Evolutionary conservation across 2,113 vertebrate genomes (phyloP).

Genomic region (Engraulis encrasicolus): DNA sequence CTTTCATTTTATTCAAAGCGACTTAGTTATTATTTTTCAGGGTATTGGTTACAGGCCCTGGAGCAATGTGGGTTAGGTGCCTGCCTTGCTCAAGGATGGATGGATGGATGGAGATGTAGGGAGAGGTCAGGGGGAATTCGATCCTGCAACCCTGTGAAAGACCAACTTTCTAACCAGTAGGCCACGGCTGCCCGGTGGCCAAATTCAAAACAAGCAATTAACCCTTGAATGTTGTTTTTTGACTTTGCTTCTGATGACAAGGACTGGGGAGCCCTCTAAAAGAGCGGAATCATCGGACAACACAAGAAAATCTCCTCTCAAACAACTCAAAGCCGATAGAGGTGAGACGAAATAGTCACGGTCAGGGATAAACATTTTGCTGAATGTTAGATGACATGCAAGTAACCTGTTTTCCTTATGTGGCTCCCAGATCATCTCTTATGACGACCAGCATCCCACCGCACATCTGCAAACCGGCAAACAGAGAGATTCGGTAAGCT

Average conservation of each 20-base stretch:
- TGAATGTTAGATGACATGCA: not conserved
- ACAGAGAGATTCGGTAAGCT: conserved; percentile 38
- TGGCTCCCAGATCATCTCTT: conserved; percentile 35
- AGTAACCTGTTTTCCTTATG: not conserved
- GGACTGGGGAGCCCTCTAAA: not conserved
- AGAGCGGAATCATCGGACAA: not conserved
- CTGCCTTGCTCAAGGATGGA: too few relatives aligned
- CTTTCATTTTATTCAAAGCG: too few relatives aligned
- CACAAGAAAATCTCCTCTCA: not conserved
- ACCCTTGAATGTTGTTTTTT: not conserved
- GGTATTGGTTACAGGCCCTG: too few relatives aligned
- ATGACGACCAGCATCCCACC: conserved; percentile 40
- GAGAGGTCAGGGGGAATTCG: too few relatives aligned
- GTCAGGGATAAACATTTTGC: not conserved
- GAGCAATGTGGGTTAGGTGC: too few relatives aligned
- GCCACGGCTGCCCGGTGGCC: too few relatives aligned
- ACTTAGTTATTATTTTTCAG: too few relatives aligned
- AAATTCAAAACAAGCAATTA: too few relatives aligned
- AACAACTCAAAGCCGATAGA: not conserved
- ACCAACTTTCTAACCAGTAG: too few relatives aligned
- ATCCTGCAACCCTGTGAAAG: too few relatives aligned
- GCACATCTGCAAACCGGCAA: conserved; percentile 18
- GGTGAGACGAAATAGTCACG: not conserved
- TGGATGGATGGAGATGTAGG: too few relatives aligned
- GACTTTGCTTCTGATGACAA: not conserved